These are phyloP conservation scores for Cathartes aura DNA, from an alignment of 2,113 vertebrate genomes.

Conservation along the genomic window DNA sequence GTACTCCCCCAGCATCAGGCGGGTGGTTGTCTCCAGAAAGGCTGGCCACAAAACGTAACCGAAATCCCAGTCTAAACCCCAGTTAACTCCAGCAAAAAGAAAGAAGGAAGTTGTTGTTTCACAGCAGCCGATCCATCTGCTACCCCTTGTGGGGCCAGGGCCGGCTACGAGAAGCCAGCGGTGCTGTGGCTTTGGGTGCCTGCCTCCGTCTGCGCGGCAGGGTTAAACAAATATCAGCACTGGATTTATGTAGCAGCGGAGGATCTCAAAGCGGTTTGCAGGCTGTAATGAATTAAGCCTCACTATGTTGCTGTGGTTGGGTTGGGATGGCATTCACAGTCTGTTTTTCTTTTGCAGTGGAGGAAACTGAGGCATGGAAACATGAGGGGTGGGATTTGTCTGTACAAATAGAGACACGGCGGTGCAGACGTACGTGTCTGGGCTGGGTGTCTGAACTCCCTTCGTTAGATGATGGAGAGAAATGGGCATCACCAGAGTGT, in stretches of 20 bases:
- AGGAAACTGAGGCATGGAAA: background rate
- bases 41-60: slow-evolving; percentile 51
- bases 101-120: slow-evolving; percentile 36
- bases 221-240: background rate
- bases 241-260: background rate
- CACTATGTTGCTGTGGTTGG: background rate
- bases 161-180: background rate
- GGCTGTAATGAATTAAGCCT: background rate
- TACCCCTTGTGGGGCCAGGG: background rate
- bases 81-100: background rate
- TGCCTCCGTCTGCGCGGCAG: background rate
- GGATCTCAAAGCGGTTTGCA: background rate
- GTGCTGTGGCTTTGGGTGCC: slow-evolving; percentile 27
- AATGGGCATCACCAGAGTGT: background rate
- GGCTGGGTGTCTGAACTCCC: background rate
- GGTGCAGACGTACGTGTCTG: rapidly evolving
- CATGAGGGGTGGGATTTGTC: background rate
- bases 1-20: background rate
- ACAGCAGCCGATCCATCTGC: background rate
- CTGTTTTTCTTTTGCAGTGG: background rate
- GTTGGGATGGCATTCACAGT: background rate
- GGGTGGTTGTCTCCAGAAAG: slow-evolving; percentile 62
- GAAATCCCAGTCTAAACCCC: slow-evolving; percentile 37
- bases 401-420: background rate
- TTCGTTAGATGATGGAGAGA: rapidly evolving